These are phyloP conservation scores for Amblyjoppa fuscipennis DNA, from an alignment of 2,888 invertebrate species.

Conservation along the genomic window DNA sequence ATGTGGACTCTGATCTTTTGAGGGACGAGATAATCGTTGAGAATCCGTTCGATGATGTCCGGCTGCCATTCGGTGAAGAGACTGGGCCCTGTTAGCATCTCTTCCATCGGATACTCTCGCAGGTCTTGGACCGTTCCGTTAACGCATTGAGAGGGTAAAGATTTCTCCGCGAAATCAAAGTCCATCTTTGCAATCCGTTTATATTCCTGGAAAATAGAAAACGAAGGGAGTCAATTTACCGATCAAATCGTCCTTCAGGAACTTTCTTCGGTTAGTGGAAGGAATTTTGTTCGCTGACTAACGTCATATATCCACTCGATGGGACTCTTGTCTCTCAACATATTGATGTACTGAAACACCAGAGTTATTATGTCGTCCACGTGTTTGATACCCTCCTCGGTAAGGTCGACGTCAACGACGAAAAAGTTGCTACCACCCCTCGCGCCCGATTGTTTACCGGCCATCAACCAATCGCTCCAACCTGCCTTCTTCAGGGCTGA, in stretches of 20 bases:
- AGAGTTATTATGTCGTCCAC: conserved; percentile 94
- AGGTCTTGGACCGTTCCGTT: conserved; percentile 88
- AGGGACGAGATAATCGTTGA: conserved; percentile 90
- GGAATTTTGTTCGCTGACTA: conserved; percentile 50
- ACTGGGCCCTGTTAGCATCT: conserved; percentile 93
- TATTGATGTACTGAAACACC: conserved; percentile 94
- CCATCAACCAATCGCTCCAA: conserved; percentile 96
- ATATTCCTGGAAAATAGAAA: conserved; percentile 88
- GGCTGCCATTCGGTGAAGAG: conserved; percentile 93
- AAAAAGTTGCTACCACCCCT: conserved; percentile 97
- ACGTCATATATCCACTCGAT: conserved; percentile 95
- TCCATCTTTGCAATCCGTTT: conserved; percentile 92
- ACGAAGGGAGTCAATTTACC: not conserved
- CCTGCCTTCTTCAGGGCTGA: conserved; percentile 94
- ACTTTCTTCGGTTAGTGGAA: not conserved
- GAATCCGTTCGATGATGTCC: conserved; percentile 91
- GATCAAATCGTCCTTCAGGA: not conserved
- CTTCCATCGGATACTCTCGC: conserved; percentile 93
- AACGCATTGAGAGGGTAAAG: conserved; percentile 91
- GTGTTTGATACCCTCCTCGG: conserved; percentile 95
- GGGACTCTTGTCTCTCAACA: conserved; percentile 92
- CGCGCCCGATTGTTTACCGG: conserved; percentile 92
- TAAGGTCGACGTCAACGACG: conserved; percentile 95
- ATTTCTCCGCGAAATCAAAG: conserved; percentile 95
- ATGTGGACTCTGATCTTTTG: conserved; percentile 92